phyloP scores from a whole-genome alignment of 2,888 invertebrate genomes.

The Gerris lacustris region DNA sequence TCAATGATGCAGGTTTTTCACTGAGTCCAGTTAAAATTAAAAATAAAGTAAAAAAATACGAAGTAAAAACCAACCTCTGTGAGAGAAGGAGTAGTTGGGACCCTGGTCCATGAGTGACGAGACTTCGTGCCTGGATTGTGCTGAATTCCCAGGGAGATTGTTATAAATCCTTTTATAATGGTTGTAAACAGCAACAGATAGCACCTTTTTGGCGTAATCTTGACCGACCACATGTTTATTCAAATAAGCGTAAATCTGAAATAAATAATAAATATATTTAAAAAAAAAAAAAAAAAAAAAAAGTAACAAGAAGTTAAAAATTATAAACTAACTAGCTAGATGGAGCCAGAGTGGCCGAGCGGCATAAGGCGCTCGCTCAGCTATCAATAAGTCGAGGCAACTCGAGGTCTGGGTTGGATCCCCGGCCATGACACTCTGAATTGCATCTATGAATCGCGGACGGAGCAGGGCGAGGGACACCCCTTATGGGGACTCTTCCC shows the following conservation, averaged over 20 bases:
- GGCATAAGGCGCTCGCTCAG: too few species aligned
- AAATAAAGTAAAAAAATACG: too few species aligned
- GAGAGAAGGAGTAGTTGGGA: slow-evolving; percentile 53
- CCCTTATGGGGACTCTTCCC: too few species aligned
- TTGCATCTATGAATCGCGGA: too few species aligned
- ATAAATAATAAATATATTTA: slow-evolving; percentile 25
- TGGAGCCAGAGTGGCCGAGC: too few species aligned
- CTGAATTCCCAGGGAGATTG: slow-evolving; percentile 53
- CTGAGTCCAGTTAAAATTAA: too few species aligned
- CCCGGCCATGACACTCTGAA: too few species aligned
- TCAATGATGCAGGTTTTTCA: too few species aligned
- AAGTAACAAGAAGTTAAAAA: background rate
- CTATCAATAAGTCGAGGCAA: too few species aligned
- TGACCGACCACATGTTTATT: slow-evolving; percentile 96
- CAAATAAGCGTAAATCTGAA: slow-evolving; percentile 82
- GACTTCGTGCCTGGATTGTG: slow-evolving; percentile 38
- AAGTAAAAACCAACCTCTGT: slow-evolving; percentile 47
- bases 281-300: background rate
- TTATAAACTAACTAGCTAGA: background rate
- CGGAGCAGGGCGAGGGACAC: too few species aligned
- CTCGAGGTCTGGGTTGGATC: too few species aligned
- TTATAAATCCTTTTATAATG: slow-evolving; percentile 97
- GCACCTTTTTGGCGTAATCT: slow-evolving; percentile 91
- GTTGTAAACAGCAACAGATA: slow-evolving; percentile 96
- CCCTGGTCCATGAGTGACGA: slow-evolving; percentile 50